Percentiles rank a stretch among this genome's conserved stretches.
Evolutionary conservation across 92 coral and sea anemone species (phyloP).

Genomic region (Umimayanthus chanpuru): DNA sequence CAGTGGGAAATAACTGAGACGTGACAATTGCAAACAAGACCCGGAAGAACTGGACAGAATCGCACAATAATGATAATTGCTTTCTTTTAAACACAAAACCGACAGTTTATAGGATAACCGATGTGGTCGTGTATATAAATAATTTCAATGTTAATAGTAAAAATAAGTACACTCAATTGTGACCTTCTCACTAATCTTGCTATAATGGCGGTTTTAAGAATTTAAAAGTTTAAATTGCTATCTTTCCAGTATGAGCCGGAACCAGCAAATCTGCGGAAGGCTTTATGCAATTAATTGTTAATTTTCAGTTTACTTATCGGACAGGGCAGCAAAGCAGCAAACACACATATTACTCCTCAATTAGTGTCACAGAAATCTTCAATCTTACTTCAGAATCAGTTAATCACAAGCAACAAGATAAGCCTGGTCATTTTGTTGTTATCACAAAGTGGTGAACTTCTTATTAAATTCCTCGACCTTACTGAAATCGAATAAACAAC

Average conservation of each 20-base stretch:
- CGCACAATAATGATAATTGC: not conserved
- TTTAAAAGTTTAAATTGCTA: too few species aligned
- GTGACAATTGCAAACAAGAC: too few species aligned
- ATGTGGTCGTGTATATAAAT: conserved; percentile 1
- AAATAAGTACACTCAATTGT: too few species aligned
- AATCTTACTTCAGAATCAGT: not conserved
- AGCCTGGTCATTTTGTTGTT: not conserved
- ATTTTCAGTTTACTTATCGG: conserved; percentile 1
- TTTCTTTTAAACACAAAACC: not conserved
- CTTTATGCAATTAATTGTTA: not conserved
- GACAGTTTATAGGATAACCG: conserved; percentile 1
- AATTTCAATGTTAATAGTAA: too few species aligned
- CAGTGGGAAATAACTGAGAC: too few species aligned
- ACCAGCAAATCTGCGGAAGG: not conserved
- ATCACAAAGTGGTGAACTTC: too few species aligned
- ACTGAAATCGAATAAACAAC: not conserved
- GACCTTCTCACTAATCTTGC: conserved; percentile 1
- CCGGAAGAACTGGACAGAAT: not conserved
- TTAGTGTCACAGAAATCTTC: not conserved
- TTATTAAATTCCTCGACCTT: too few species aligned
- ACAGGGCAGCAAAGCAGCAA: not conserved
- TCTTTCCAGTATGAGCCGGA: too few species aligned
- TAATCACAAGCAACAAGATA: not conserved
- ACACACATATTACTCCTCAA: conserved; percentile 2
- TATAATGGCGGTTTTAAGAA: not conserved